Evolutionary conservation across 2,797 vertebrate genomes (phyloP), one percentile per base, ranked within the genome.

Genomic region (Simalia tracyae): DNA sequence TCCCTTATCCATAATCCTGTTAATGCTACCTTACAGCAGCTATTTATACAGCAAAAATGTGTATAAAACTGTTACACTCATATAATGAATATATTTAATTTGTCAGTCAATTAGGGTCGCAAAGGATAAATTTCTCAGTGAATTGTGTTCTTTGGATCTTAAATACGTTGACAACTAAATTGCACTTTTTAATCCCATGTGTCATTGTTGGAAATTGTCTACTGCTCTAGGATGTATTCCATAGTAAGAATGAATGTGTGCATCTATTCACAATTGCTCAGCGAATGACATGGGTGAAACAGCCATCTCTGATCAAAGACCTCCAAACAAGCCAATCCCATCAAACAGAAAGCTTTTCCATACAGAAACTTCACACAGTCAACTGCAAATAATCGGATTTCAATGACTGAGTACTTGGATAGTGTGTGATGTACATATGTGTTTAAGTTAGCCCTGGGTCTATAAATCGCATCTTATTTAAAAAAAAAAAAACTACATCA

Each of bases 111-210:
- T 61, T 19, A 50, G 42, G 11, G 14, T 81, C 42, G 15, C 85
- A 84, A 85, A 63, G 4, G 11, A 81, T 63, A 36, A 57, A 56
- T 76, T 88, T 68, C 63, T 36, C 57, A 31, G 10, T 89, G 42
- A 84, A 72, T 54, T 72, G 22, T 54, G 56, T 54, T 72, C 68
- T 46, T 57, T 81, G 88, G 4, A 88, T 92, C 91, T 87, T 92
- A 91, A n/a, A 81, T 63, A 94, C 3, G 0, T 1, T 87, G 19
- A 42, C 5, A 93, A 59, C 54, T 56, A 91, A 46, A 8, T 89
- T 2, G 1, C 61, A 26, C 72, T n/a, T 86, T 87, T 92, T 81
- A 31, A 50, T 87, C 90, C 15, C 22, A 2, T 61, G 68, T 87
- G 84, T 92, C 84, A 36, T 76, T 90, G 22, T 87, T 59, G 63